Conservation (phyloP, 2,888 invertebrate genomes). For the Clivina fossor region DNA sequence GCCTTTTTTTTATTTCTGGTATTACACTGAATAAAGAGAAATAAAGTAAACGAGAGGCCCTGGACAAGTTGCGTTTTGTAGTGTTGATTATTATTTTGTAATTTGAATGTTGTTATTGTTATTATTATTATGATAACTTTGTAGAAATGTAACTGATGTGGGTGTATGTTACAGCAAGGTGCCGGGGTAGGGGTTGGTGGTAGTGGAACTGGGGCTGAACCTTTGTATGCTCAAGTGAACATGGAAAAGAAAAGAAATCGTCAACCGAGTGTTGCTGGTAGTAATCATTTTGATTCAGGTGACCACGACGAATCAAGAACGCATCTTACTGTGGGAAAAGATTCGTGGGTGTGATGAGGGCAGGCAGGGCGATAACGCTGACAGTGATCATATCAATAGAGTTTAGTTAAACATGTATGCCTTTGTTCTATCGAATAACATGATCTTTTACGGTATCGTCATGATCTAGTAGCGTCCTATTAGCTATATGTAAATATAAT, state of each 20-base stretch:
- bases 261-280: slow-evolving; percentile 50
- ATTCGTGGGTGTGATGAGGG: slow-evolving; percentile 51
- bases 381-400: slow-evolving; percentile 39
- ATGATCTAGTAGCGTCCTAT: slow-evolving; percentile 31
- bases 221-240: slow-evolving; percentile 67
- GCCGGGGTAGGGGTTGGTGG: slow-evolving; percentile 41
- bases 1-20: too few relatives aligned
- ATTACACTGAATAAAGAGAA: too few relatives aligned
- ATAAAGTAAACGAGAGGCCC: slow-evolving; percentile 53
- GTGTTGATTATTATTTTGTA: slow-evolving; percentile 1
- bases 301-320: slow-evolving; percentile 34
- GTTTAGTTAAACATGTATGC: slow-evolving; percentile 27
- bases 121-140: neutral
- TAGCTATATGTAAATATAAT: slow-evolving; percentile 32
- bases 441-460: slow-evolving; percentile 28
- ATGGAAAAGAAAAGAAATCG: slow-evolving; percentile 65
- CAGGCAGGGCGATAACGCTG: too few relatives aligned
- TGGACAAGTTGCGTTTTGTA: slow-evolving; percentile 38
- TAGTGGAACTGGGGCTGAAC: slow-evolving; percentile 54
- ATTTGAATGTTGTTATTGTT: too few relatives aligned
- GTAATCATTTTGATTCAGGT: slow-evolving; percentile 47
- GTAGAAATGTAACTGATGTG: slow-evolving; percentile 25
- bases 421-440: slow-evolving; percentile 21
- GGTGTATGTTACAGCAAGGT: slow-evolving; percentile 24
- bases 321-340: slow-evolving; percentile 51